Evolutionary conservation across 2,797 vertebrate species (phyloP).

Genomic region (Pangasius larnaudii): DNA sequence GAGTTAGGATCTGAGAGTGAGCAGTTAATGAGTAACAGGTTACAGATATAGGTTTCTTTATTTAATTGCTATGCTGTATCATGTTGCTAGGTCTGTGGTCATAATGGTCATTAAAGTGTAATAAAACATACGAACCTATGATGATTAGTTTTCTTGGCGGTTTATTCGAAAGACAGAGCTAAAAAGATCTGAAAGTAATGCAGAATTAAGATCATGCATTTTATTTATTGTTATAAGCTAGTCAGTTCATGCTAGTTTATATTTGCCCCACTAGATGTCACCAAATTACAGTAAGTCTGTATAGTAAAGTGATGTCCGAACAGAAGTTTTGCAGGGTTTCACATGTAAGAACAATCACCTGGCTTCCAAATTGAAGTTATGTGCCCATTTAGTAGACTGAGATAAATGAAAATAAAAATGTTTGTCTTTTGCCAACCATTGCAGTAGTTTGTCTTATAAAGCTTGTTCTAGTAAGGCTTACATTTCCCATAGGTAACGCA

Average conservation of each 20-base stretch:
- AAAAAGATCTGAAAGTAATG: background rate
- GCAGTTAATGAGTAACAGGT: background rate
- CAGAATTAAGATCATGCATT: background rate
- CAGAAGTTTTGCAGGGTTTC: background rate
- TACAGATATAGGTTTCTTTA: background rate
- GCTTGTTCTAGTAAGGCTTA: background rate
- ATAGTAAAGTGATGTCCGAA: background rate
- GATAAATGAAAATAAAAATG: background rate
- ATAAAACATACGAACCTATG: background rate
- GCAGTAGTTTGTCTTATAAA: background rate
- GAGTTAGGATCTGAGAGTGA: background rate
- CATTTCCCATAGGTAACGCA: background rate
- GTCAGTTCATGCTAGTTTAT: background rate
- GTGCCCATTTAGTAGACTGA: background rate
- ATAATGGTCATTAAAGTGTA: background rate
- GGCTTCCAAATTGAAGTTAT: background rate
- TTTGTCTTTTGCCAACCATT: background rate
- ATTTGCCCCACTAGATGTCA: constrained; percentile 43
- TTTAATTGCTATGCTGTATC: background rate
- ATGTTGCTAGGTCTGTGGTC: background rate
- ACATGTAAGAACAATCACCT: background rate
- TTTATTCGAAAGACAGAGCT: background rate
- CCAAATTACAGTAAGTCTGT: constrained; percentile 16
- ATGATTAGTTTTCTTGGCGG: background rate
- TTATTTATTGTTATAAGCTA: background rate